Percentiles rank a stretch among this genome's conserved stretches.
These are phyloP conservation scores for Formica selysi DNA, from an alignment of 1,140 invertebrate species.

Conservation along the genomic window DNA sequence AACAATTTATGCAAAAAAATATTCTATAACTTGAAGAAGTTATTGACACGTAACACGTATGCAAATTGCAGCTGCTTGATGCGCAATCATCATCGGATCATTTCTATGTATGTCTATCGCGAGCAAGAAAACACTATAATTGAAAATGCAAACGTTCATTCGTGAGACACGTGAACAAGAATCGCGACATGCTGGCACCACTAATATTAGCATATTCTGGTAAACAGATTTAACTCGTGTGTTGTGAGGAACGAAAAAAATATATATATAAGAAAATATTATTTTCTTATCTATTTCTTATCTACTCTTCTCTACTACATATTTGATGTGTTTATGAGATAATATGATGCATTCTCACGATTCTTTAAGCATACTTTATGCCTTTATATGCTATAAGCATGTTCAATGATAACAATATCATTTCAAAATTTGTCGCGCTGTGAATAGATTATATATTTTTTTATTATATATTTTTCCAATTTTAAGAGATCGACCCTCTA, in stretches of 20 bases:
- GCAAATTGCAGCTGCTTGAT: not conserved
- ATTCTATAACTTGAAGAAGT: not conserved
- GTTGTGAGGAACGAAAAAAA: not conserved
- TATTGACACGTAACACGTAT: not conserved
- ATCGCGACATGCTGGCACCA: not conserved
- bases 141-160: conserved; percentile 33
- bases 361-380: not conserved
- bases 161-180: conserved; percentile 14
- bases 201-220: conserved; percentile 12
- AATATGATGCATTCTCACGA: not conserved
- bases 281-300: not conserved
- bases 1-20: not conserved
- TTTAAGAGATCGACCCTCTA: not conserved
- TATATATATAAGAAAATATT: not conserved
- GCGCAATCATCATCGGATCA: not conserved
- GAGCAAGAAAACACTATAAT: conserved; percentile 20
- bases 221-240: conserved; percentile 1
- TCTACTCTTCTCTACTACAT: not conserved
- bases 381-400: not conserved
- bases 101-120: not conserved
- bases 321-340: not conserved
- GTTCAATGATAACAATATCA: not conserved
- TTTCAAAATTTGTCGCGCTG: not conserved
- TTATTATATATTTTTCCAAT: not conserved
- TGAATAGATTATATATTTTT: not conserved